A percentile compares a stretch with the other conserved stretches of the same genome.
Evolutionary conservation across 2,113 vertebrate species (phyloP).

Genomic region (Rhea americana): DNA sequence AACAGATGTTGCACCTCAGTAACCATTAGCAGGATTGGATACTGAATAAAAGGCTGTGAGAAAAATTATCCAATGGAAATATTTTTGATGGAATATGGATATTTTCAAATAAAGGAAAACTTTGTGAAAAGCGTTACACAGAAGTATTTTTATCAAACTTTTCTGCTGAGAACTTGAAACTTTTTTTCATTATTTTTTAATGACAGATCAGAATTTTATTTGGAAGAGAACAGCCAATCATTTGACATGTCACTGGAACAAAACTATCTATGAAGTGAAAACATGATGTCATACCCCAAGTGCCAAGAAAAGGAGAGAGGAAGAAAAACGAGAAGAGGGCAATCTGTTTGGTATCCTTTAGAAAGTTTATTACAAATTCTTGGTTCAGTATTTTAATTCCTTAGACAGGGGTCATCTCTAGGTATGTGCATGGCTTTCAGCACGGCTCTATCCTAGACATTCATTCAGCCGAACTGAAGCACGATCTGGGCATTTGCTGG

Average conservation of each 20-base stretch:
- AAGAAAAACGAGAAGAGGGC: not conserved
- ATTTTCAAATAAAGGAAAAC: slow-evolving; percentile 12
- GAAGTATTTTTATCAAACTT: not conserved
- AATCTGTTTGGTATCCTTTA: not conserved
- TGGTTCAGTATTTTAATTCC: not conserved
- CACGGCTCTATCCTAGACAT: not conserved
- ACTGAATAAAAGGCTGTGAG: slow-evolving; percentile 13
- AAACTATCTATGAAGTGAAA: not conserved
- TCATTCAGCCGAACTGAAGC: not conserved
- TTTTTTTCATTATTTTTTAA: not conserved
- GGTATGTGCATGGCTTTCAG: not conserved
- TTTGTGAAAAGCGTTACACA: not conserved
- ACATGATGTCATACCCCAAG: not conserved
- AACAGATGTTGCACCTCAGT: slow-evolving; percentile 59
- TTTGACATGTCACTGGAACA: not conserved
- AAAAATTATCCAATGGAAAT: slow-evolving; percentile 16
- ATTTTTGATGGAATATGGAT: slow-evolving; percentile 29
- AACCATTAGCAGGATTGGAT: slow-evolving; percentile 40
- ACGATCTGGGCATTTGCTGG: not conserved
- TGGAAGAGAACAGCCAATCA: not conserved
- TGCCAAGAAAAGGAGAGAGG: not conserved
- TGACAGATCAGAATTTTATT: not conserved
- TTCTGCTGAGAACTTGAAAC: not conserved
- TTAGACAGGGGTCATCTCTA: not conserved
- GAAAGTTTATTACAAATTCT: not conserved